phyloP scores from a whole-genome alignment of 2,888 invertebrate species.

The Nematopogon swammerdamellus region DNA sequence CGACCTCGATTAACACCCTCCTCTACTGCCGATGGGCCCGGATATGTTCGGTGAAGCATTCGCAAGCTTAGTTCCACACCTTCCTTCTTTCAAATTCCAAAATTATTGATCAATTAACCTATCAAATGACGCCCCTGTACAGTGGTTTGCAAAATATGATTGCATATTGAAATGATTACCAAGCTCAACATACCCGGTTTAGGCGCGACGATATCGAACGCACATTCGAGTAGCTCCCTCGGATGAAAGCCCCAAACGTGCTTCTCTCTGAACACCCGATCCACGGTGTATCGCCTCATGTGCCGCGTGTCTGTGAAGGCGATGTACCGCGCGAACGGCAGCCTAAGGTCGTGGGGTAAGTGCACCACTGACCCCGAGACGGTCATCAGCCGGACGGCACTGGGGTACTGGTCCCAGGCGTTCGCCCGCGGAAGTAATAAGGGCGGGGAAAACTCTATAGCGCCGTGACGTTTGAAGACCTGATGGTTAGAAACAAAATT shows the following conservation, averaged over 20 bases:
- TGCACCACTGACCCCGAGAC: conserved; percentile 80
- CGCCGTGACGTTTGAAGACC: conserved; percentile 78
- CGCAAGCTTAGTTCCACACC: no score
- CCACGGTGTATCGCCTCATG: conserved; percentile 82
- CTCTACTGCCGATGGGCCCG: no score
- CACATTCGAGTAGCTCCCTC: conserved; percentile 84
- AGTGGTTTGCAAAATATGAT: no score
- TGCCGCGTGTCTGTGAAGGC: conserved; percentile 75
- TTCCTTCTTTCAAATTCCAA: no score
- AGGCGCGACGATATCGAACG: conserved; percentile 89
- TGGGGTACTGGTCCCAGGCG: conserved; percentile 56
- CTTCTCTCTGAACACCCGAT: conserved; percentile 81
- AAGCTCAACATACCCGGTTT: conserved; percentile 60
- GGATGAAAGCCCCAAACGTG: conserved; percentile 82
- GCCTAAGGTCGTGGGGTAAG: conserved; percentile 78
- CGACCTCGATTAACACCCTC: no score
- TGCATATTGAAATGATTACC: no score
- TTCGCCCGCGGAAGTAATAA: conserved; percentile 73
- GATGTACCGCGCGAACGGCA: conserved; percentile 59
- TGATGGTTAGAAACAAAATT: no score
- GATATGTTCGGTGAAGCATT: no score
- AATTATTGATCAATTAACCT: no score
- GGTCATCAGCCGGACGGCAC: conserved; percentile 80
- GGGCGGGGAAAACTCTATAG: conserved; percentile 73
- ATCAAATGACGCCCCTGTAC: no score